These are phyloP conservation scores for Aurelia coerulea DNA, from an alignment of 30 jellyfish, hydroid and myxozoan genomes.

Conservation along the genomic window DNA sequence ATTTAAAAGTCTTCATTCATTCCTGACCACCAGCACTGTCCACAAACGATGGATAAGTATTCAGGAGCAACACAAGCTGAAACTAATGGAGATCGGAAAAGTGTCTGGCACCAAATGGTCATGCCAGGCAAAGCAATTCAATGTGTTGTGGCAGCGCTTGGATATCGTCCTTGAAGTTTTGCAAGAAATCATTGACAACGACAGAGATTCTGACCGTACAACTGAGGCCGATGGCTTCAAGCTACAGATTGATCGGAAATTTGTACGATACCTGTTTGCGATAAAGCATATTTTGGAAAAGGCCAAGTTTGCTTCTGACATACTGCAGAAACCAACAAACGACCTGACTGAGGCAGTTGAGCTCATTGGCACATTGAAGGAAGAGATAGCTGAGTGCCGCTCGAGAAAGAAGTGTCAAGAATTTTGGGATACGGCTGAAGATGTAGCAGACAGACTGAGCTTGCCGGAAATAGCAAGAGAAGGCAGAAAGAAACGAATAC, in stretches of 20 bases:
- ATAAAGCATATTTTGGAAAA: constrained; percentile 20
- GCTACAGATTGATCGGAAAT: constrained; percentile 43
- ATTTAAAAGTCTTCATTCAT: constrained; percentile 20
- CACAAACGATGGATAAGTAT: constrained; percentile 14
- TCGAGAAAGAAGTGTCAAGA: constrained; percentile 10
- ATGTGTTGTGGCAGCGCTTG: constrained; percentile 22
- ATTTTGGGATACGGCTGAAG: constrained; percentile 33
- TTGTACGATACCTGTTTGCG: constrained; percentile 41
- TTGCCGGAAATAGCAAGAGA: constrained; percentile 12
- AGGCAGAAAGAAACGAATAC: constrained; percentile 16
- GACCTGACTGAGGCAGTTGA: constrained; percentile 35
- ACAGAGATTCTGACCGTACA: constrained; percentile 7
- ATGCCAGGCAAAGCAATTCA: constrained; percentile 55
- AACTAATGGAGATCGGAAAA: constrained; percentile 32
- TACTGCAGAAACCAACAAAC: background rate
- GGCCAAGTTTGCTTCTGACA: constrained; percentile 13
- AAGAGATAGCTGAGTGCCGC: constrained; percentile 9
- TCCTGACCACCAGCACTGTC: constrained; percentile 44
- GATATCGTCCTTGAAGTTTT: constrained; percentile 11
- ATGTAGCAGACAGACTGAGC: constrained; percentile 22
- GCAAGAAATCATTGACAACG: constrained; percentile 30
- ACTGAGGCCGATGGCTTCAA: constrained; percentile 42
- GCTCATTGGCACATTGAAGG: constrained; percentile 25
- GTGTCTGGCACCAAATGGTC: constrained; percentile 52
- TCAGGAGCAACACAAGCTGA: constrained; percentile 9